Percentiles rank a stretch among this genome's conserved stretches.
Conservation (phyloP, 2,888 invertebrate species). For the Actias luna region DNA sequence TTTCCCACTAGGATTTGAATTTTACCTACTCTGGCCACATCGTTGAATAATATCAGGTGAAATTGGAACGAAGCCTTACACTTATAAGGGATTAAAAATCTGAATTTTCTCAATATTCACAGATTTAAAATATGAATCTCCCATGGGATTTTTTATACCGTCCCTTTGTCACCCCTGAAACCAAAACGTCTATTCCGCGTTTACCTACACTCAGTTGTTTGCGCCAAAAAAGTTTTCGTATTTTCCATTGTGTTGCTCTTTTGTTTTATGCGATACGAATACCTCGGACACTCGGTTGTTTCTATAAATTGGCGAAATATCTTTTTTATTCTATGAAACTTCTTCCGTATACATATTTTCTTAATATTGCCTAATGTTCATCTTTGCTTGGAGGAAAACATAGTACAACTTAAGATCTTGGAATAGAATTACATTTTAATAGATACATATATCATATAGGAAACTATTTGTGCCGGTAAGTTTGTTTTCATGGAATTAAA, state of each 20-base stretch:
- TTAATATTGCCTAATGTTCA: not conserved
- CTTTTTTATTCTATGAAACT: slow-evolving; percentile 23
- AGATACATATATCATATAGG: no score
- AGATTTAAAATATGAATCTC: no score
- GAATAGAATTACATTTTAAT: no score
- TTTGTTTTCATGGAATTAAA: no score
- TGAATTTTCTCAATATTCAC: no score
- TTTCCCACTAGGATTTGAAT: no score
- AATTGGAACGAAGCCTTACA: no score
- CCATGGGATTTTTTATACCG: not conserved
- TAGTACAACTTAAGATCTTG: not conserved
- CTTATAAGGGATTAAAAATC: no score
- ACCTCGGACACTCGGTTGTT: slow-evolving; percentile 49
- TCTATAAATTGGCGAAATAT: slow-evolving; percentile 55
- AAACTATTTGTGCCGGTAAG: no score
- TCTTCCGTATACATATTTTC: not conserved
- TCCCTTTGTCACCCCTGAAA: slow-evolving; percentile 45
- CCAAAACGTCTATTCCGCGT: slow-evolving; percentile 66
- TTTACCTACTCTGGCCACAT: no score
- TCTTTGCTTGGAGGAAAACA: not conserved
- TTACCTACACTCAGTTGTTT: slow-evolving; percentile 70
- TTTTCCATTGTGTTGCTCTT: slow-evolving; percentile 67
- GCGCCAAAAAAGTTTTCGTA: slow-evolving; percentile 71
- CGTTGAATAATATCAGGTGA: no score
- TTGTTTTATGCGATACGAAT: slow-evolving; percentile 72